Conservation (phyloP, 2,797 vertebrate genomes). For the Podarcis lilfordi region DNA sequence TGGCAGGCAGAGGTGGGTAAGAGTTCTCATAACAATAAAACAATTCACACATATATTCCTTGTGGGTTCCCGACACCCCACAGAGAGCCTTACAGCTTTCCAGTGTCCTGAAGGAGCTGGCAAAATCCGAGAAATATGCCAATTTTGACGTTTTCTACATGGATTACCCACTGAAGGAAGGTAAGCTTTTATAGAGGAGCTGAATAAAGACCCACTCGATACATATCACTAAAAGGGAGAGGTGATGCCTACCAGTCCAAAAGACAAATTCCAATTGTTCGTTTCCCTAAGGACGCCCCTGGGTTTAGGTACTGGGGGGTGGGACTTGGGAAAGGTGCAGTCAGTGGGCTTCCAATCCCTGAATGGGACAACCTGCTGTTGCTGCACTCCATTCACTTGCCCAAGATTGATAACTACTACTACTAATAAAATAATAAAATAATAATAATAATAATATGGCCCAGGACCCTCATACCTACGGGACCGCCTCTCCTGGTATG, state of each 20-base stretch:
- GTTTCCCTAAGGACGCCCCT: background rate
- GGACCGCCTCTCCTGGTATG: too few species aligned
- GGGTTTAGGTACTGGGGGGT: too few species aligned
- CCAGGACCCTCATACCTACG: too few species aligned
- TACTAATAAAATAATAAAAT: too few species aligned
- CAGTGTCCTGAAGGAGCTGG: constrained; percentile 72
- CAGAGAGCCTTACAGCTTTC: constrained; percentile 81
- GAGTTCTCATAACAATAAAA: background rate
- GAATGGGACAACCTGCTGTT: too few species aligned
- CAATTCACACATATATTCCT: background rate
- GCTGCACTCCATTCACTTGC: too few species aligned
- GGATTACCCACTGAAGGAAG: constrained; percentile 76
- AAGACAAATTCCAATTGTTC: too few species aligned
- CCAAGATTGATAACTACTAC: too few species aligned
- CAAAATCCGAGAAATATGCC: constrained; percentile 68
- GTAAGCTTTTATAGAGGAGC: constrained; percentile 67
- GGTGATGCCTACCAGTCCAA: background rate
- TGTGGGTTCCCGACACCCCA: constrained; percentile 7
- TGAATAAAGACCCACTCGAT: background rate
- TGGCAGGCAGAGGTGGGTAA: background rate
- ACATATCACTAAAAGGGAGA: background rate
- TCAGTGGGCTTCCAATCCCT: too few species aligned
- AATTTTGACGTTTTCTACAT: constrained; percentile 77
- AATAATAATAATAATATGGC: too few species aligned
- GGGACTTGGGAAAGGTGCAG: background rate